Evolutionary conservation across 2,797 vertebrate species (phyloP).

Genomic region (Sparidentex hasta): DNA sequence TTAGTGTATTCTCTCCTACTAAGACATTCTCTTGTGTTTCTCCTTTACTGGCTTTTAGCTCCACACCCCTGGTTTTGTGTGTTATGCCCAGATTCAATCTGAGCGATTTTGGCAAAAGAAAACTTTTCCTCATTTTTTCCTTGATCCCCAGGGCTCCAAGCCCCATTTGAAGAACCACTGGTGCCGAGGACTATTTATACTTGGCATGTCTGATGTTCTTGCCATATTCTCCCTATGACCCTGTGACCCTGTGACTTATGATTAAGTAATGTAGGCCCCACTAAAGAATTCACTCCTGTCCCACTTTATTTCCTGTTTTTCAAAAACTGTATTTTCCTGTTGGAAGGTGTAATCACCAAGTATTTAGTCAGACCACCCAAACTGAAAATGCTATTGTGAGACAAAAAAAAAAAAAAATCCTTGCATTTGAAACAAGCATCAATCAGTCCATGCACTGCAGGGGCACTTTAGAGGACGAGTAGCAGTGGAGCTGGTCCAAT

Average conservation of each 20-base stretch:
- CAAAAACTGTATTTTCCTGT: constrained; percentile 35
- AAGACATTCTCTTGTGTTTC: background rate
- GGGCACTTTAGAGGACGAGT: constrained; percentile 6
- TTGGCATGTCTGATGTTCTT: constrained; percentile 35
- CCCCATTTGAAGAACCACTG: constrained; percentile 51
- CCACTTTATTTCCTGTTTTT: constrained; percentile 35
- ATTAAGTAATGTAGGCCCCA: constrained; percentile 44
- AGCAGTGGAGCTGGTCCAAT: constrained; percentile 19
- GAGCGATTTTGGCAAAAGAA: constrained; percentile 38
- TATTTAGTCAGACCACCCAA: constrained; percentile 61
- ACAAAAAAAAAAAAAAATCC: background rate
- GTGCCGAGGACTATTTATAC: constrained; percentile 52
- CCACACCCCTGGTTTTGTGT: constrained; percentile 19
- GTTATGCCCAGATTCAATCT: constrained; percentile 22
- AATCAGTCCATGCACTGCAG: constrained; percentile 27
- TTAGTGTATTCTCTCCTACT: background rate
- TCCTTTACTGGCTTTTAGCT: constrained; percentile 10
- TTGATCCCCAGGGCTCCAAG: constrained; percentile 32
- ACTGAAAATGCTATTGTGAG: constrained; percentile 52
- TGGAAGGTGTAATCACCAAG: constrained; percentile 31
- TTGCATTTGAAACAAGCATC: constrained; percentile 46
- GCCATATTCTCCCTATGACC: constrained; percentile 40
- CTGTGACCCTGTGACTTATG: constrained; percentile 48
- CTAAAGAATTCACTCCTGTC: constrained; percentile 22
- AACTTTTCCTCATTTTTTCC: constrained; percentile 54